Evolutionary conservation across 1,140 invertebrate species (phyloP).

Genomic region (Harpegnathos saltator): DNA sequence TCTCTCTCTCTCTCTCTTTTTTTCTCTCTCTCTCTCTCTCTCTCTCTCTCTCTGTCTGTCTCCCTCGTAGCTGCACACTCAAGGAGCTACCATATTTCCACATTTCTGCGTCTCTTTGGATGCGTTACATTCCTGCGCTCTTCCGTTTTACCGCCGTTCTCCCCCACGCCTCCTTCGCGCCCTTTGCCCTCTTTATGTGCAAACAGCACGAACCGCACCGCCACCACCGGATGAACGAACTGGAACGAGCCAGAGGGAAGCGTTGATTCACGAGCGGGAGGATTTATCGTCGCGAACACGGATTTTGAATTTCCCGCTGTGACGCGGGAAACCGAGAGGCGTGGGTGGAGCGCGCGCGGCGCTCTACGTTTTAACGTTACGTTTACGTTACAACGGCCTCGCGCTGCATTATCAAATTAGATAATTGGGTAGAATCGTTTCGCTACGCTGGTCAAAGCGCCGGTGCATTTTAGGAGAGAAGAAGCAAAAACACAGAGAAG

Average conservation of each 20-base stretch:
- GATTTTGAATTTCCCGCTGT: constrained; percentile 68
- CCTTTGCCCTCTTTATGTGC: constrained; percentile 59
- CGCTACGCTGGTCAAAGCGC: constrained; percentile 45
- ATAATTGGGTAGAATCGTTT: constrained; percentile 56
- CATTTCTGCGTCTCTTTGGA: constrained; percentile 60
- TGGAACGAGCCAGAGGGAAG: constrained; percentile 54
- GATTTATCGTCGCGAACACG: constrained; percentile 67
- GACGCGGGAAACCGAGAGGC: constrained; percentile 23
- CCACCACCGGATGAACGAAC: constrained; percentile 60
- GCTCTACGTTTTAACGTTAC: constrained; percentile 58
- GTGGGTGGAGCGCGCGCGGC: constrained; percentile 34
- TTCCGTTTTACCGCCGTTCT: constrained; percentile 30
- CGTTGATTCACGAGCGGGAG: constrained; percentile 33
- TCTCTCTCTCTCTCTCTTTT: too few species aligned
- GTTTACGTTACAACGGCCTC: constrained; percentile 53
- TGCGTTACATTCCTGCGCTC: constrained; percentile 48
- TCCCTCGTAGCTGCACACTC: background rate
- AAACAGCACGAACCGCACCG: constrained; percentile 50
- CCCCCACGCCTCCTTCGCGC: constrained; percentile 18
- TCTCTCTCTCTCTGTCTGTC: too few species aligned
- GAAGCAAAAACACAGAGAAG: background rate
- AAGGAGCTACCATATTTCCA: constrained; percentile 43
- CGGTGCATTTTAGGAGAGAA: constrained; percentile 46
- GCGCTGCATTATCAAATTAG: constrained; percentile 56
- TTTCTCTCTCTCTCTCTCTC: too few species aligned